These are phyloP conservation scores for Pomacea maculata DNA, from an alignment of 1,140 invertebrate genomes.

Conservation along the genomic window DNA sequence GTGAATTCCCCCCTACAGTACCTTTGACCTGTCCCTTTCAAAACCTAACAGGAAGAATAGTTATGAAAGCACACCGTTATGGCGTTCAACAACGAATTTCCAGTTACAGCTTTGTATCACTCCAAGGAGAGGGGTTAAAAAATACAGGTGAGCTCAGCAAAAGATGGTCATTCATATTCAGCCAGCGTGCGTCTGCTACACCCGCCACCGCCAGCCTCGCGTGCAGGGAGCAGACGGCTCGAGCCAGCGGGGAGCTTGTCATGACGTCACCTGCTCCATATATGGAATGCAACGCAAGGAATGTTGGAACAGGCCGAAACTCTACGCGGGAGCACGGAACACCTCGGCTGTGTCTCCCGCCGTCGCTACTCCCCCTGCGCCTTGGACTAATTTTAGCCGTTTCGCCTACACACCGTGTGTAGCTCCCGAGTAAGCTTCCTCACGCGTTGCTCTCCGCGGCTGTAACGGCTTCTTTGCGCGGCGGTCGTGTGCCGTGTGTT, in stretches of 20 bases:
- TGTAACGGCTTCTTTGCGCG: neutral
- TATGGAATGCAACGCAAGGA: conserved; percentile 58
- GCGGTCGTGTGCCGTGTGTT: neutral
- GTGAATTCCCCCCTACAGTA: neutral
- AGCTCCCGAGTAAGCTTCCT: no score
- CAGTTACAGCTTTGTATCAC: neutral
- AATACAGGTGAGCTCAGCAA: neutral
- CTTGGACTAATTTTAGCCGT: conserved; percentile 33
- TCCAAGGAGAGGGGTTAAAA: neutral
- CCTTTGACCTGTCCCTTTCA: neutral
- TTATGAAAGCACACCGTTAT: neutral
- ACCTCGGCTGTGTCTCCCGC: conserved; percentile 40
- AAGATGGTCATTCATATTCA: neutral
- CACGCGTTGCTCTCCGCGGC: no score
- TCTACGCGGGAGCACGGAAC: conserved; percentile 36
- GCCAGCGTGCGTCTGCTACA: neutral
- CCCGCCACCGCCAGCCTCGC: neutral
- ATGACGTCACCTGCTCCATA: conserved; percentile 57
- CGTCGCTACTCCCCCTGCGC: conserved; percentile 32
- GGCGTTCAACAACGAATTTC: neutral
- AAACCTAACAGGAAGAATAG: neutral
- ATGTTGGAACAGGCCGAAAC: conserved; percentile 34
- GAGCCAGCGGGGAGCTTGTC: neutral
- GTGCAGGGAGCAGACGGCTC: neutral
- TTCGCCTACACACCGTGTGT: conserved; percentile 20